Base-by-base conservation (phyloP, 2,888 invertebrate genomes). In the Drosophila ezoana region DNA sequence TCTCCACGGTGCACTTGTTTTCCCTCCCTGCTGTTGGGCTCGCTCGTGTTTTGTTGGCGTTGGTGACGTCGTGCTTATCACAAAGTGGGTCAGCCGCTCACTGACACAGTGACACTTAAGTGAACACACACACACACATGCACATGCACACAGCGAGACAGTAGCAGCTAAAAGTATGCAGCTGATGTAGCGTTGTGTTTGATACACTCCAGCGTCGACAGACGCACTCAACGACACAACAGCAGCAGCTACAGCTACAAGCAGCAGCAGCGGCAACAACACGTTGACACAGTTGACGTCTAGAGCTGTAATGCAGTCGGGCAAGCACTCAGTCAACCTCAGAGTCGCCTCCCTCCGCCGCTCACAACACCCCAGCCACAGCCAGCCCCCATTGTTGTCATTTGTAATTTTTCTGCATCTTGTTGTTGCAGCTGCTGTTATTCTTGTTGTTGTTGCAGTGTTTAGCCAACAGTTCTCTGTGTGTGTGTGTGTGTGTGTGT, bases 171-270 rank as follows among this genome's bases (percentile, higher is more conserved):
- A 76, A 73, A 74, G 77, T 80, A 83, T 81, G 82, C 82, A 80
- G 75, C 84, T 74, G 84, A 83, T 87, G 81, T 80, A 65, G 73
- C 78, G 73, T 76, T 79, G 76, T 65, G 54, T 67, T 84, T 88
- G 89, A 87, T 87, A 87, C 88, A 84, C 89, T 84, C 85, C 72
- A 84, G 77, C 85, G 85, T 73, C 89, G 82, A 87, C 87, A 87
- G 89, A 72, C 84, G 78, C 83, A 82, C 83, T 85, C 83, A 82
- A 70, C 82, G 62, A 40, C 74, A 64, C 65, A 73, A 35, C 51
- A 66, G 45, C 74, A 51, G 14, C 52, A 63, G 13, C 58, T 62
- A 16, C 66, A 60, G 8, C 72, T 44, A 11, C 54, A 45, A 32
- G 23, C 58, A 43, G 10, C 60, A 60, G 16, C 52, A 32, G n/a